Percentiles rank a stretch among this genome's conserved stretches.
Conservation (phyloP, 2,888 invertebrate species). For the Hirtodrosophila histrioides region DNA sequence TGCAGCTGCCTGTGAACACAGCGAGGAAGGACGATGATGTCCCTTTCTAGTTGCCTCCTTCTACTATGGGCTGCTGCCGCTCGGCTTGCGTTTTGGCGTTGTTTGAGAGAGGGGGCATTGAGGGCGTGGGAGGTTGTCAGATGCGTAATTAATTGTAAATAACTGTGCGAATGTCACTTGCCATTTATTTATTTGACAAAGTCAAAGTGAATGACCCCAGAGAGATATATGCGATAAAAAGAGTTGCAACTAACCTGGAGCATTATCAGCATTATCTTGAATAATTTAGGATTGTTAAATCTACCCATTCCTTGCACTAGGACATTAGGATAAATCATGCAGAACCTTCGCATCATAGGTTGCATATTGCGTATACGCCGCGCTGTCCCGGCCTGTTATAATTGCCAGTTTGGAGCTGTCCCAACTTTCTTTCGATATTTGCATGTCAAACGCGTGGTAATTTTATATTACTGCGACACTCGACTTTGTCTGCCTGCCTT, state of each 20-base stretch:
- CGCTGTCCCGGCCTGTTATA: constrained; percentile 21
- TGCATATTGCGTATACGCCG: constrained; percentile 36
- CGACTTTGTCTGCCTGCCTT: constrained; percentile 8
- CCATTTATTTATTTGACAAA: constrained; percentile 67
- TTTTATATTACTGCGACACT: constrained; percentile 73
- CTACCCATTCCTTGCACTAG: too few relatives aligned
- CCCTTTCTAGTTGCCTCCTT: constrained; percentile 31
- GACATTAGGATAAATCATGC: too few relatives aligned
- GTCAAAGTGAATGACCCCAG: constrained; percentile 39
- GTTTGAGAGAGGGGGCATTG: not conserved
- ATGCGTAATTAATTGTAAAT: constrained; percentile 74
- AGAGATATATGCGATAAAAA: constrained; percentile 7
- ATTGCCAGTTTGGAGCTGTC: constrained; percentile 39
- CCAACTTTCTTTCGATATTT: constrained; percentile 57
- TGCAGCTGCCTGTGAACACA: constrained; percentile 17
- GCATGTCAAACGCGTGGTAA: constrained; percentile 75
- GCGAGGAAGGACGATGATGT: constrained; percentile 11
- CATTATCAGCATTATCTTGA: not conserved
- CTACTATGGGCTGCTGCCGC: constrained; percentile 13
- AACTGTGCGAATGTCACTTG: constrained; percentile 72
- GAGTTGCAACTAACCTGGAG: not conserved
- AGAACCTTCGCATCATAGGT: not conserved
- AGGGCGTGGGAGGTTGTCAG: constrained; percentile 28
- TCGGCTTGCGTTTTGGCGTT: constrained; percentile 14
- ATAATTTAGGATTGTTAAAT: too few relatives aligned